These are phyloP conservation scores for Atta cephalotes DNA, from an alignment of 1,140 invertebrate genomes.

Conservation along the genomic window DNA sequence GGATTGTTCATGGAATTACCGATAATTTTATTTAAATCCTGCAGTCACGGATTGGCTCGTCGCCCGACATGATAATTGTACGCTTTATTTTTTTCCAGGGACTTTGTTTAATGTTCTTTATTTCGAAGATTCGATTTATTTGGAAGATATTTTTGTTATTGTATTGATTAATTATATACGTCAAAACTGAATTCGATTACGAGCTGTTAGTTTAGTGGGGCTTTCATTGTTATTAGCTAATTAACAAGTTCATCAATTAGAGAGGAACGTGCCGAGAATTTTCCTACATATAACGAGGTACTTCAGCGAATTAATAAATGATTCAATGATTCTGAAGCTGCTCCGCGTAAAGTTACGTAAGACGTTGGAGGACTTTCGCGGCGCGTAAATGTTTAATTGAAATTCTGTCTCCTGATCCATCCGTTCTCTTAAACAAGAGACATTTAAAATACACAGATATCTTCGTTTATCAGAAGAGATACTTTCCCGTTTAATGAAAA, in stretches of 20 bases:
- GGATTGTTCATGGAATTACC: constrained; percentile 51
- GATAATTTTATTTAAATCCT: constrained; percentile 56
- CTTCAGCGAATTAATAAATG: constrained; percentile 71
- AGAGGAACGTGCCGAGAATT: constrained; percentile 19
- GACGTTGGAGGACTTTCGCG: constrained; percentile 47
- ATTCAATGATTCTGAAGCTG: constrained; percentile 50
- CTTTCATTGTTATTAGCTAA: constrained; percentile 71
- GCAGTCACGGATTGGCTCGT: constrained; percentile 63
- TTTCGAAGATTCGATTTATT: constrained; percentile 28
- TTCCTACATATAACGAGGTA: constrained; percentile 25
- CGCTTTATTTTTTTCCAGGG: constrained; percentile 43
- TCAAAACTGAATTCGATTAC: constrained; percentile 2
- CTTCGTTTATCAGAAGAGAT: constrained; percentile 4
- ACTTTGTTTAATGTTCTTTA: constrained; percentile 33
- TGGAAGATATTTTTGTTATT: not conserved
- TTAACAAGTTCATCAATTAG: constrained; percentile 72
- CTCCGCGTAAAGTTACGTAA: constrained; percentile 62
- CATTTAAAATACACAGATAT: constrained; percentile 58
- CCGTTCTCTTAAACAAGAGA: constrained; percentile 35
- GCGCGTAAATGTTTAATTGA: constrained; percentile 74
- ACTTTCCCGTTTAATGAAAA: constrained; percentile 38
- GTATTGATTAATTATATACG: not conserved
- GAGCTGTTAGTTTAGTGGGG: constrained; percentile 1
- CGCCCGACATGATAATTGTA: constrained; percentile 66
- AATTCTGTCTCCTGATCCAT: constrained; percentile 66